phyloP scores from a whole-genome alignment of 2,888 invertebrate species.

The Sesia apiformis region DNA sequence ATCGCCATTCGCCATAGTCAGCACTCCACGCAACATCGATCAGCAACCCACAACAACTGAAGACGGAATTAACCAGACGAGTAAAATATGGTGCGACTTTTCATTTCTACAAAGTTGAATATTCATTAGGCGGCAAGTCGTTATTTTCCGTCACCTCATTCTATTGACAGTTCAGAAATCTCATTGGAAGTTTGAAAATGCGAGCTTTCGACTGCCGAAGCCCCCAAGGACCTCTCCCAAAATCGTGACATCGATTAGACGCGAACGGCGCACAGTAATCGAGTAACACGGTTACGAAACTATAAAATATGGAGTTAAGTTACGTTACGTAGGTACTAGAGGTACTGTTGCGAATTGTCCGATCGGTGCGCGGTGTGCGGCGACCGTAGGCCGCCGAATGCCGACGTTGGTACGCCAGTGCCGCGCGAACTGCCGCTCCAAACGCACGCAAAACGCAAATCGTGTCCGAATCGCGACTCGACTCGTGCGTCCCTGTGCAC shows the following conservation, averaged over 20 bases:
- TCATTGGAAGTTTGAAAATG: conserved; percentile 12
- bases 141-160: conserved; percentile 18
- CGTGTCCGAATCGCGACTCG: conserved; percentile 12
- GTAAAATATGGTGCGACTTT: conserved; percentile 45
- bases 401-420: conserved; percentile 21
- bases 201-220: conserved; percentile 17
- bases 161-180: conserved; percentile 19
- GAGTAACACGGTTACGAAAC: conserved; percentile 67
- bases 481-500: conserved; percentile 43
- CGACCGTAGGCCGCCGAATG: not conserved
- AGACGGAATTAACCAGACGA: conserved; percentile 4
- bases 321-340: conserved; percentile 53
- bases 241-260: conserved; percentile 65
- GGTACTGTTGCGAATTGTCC: conserved; percentile 27
- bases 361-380: conserved; percentile 4
- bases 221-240: conserved; percentile 48
- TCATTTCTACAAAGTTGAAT: conserved; percentile 47
- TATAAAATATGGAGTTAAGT: conserved; percentile 69
- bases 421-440: conserved; percentile 26
- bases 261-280: conserved; percentile 49
- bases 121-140: conserved; percentile 34
- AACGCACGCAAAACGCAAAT: conserved; percentile 16
- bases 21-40: not conserved
- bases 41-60: conserved; percentile 2
- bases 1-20: conserved; percentile 1